Conservation (phyloP, 2,113 vertebrate genomes). For the Anoplopoma fimbria region DNA sequence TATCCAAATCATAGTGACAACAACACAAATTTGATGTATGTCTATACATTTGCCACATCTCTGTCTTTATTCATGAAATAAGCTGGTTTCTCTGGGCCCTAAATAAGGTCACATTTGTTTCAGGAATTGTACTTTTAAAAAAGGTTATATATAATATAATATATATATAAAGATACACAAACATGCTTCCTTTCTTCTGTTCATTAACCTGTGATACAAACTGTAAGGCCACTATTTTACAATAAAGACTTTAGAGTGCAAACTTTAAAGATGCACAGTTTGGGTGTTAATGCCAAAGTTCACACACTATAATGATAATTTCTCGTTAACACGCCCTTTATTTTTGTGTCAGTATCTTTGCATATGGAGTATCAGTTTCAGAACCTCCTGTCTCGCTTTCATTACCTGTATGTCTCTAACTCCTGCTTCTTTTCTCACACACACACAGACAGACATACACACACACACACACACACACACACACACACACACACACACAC, state of each 20-base stretch:
- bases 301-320: neutral
- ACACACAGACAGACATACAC: conserved; percentile 24
- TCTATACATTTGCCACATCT: neutral
- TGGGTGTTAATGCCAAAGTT: neutral
- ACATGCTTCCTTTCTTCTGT: neutral
- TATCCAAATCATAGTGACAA: no score
- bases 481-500: conserved; percentile 22
- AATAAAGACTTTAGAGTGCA: neutral
- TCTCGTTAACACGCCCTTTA: neutral
- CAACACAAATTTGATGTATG: no score
- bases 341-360: neutral
- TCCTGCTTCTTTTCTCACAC: neutral
- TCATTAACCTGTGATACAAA: neutral
- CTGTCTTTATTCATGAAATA: neutral
- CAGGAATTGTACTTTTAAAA: no score
- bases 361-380: conserved; percentile 7
- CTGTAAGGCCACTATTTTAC: neutral
- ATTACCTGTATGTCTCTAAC: neutral
- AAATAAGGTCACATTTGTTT: neutral
- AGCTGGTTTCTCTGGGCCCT: neutral
- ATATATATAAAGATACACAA: no score
- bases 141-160: no score
- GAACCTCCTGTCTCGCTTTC: neutral
- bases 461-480: conserved; percentile 30
- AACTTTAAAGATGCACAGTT: neutral